Conservation (phyloP, 2,888 invertebrate species). For the Andrena hattorfiana region DNA sequence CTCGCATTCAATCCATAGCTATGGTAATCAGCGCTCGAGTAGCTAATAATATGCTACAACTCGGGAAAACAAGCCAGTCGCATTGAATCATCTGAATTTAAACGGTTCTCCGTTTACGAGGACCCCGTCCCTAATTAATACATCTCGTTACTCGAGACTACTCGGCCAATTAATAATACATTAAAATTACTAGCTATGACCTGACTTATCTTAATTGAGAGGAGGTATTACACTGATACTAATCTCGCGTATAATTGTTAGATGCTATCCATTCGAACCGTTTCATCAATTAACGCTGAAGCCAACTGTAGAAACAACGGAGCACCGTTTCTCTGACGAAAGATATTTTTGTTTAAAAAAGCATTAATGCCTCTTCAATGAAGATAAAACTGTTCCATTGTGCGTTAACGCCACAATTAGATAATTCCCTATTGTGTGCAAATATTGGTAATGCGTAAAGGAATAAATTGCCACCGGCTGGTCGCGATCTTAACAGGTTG, state of each 20-base stretch:
- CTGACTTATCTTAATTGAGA: slow-evolving; percentile 1
- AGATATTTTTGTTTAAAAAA: not conserved
- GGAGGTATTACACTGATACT: not conserved
- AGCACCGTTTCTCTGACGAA: not conserved
- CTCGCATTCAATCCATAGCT: too few species aligned
- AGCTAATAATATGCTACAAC: too few species aligned
- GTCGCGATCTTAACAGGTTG: slow-evolving; percentile 16
- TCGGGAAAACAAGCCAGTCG: too few species aligned
- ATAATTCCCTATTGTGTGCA: slow-evolving; percentile 42
- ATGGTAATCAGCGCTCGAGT: too few species aligned
- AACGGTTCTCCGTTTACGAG: too few species aligned
- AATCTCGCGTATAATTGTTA: slow-evolving; percentile 17
- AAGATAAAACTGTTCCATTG: slow-evolving; percentile 33
- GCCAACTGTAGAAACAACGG: not conserved
- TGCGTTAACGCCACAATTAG: slow-evolving; percentile 36
- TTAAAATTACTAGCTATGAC: not conserved
- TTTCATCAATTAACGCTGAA: not conserved
- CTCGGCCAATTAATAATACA: not conserved
- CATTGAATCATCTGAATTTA: too few species aligned
- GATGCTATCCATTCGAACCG: slow-evolving; percentile 9
- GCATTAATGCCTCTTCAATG: not conserved
- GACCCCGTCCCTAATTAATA: too few species aligned
- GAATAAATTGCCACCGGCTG: slow-evolving; percentile 7
- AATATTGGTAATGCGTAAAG: slow-evolving; percentile 29
- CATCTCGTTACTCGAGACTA: too few species aligned